Evolutionary conservation across 2,797 vertebrate genomes (phyloP), one percentile per base, ranked within the genome.

Genomic region (Miichthys miiuy): DNA sequence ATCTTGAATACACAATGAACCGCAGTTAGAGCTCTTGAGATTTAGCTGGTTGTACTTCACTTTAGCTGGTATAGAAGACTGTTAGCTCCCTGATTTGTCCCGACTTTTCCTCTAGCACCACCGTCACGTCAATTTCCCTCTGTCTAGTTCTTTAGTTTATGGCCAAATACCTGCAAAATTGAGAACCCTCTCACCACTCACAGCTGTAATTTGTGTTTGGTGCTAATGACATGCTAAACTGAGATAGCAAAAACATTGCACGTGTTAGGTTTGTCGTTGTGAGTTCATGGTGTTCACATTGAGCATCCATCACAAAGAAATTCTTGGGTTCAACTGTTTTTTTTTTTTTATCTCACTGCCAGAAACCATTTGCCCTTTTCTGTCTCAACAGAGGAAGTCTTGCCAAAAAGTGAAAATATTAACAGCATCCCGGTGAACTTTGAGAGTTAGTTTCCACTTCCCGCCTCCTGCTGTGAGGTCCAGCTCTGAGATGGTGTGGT

Each of bases 371-470:
- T 41, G 14, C 41, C 46, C 12, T 50, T 79, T 66, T 48, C 60
- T 25, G 17, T 71, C 47, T 60, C 50, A 44, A 18, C 13, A 64
- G 30, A 65, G 21, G 23, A 54, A 34, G 30, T 57, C 30, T 34
- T 8, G 34, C 34, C 34, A 3, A 50, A 16, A 68, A 52, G 63
- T 65, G 65, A 34, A 21, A 79, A 77, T 62, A 70, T 64, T 23
- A 14, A 72, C 60, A 38, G 0, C 25, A 5, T 68, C 30, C 68
- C 80, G 81, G 74, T 83, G 71, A 83, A 82, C 72, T 81, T 73
- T 23, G 46, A 66, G 77, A 75, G 51, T 62, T 57, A 18, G 56
- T 76, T 81, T 83, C 57, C 51, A 65, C 60, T 66, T 64, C 52
- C 21, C 2, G 48, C 27, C 46, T 63, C 64, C 34, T 51, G 58